Conservation (phyloP, 1,140 invertebrate species). For the Ips typographus region DNA sequence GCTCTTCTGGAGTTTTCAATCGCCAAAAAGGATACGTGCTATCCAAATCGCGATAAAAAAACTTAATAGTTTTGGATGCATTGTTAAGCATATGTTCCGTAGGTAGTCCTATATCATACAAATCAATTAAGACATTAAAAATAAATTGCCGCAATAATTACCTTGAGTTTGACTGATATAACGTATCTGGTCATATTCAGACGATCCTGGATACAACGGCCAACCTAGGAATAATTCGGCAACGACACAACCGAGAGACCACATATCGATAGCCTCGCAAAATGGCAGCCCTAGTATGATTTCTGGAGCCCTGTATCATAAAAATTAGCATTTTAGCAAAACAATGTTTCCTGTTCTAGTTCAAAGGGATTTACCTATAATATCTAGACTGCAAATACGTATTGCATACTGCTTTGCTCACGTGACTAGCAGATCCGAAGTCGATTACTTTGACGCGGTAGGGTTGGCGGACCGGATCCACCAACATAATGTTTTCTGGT, state of each 20-base stretch:
- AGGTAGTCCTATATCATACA: constrained; percentile 70
- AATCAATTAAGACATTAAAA: no score
- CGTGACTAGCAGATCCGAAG: constrained; percentile 98
- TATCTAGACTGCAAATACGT: constrained; percentile 99
- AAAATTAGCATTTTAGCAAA: constrained; percentile 44
- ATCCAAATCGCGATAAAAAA: constrained; percentile 97
- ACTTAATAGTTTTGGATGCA: constrained; percentile 97
- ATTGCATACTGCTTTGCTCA: constrained; percentile 98
- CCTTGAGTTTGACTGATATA: constrained; percentile 82
- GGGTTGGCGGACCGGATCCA: constrained; percentile 95
- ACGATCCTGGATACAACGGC: constrained; percentile 99
- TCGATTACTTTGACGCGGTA: constrained; percentile 99
- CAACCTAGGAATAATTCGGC: constrained; percentile 99
- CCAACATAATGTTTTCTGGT: constrained; percentile 99
- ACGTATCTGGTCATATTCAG: constrained; percentile 99
- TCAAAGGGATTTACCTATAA: constrained; percentile 58
- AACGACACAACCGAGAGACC: constrained; percentile 99
- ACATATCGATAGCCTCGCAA: constrained; percentile 99
- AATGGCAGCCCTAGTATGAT: constrained; percentile 98
- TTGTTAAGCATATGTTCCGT: constrained; percentile 99
- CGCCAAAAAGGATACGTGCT: constrained; percentile 97
- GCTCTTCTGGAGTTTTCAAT: constrained; percentile 96
- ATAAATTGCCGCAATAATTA: background rate
- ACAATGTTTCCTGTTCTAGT: background rate
- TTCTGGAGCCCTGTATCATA: constrained; percentile 81